Evolutionary conservation across 2,888 invertebrate species (phyloP), one percentile per base, ranked within the genome.

Genomic region (Gonocerus acuteangulatus): DNA sequence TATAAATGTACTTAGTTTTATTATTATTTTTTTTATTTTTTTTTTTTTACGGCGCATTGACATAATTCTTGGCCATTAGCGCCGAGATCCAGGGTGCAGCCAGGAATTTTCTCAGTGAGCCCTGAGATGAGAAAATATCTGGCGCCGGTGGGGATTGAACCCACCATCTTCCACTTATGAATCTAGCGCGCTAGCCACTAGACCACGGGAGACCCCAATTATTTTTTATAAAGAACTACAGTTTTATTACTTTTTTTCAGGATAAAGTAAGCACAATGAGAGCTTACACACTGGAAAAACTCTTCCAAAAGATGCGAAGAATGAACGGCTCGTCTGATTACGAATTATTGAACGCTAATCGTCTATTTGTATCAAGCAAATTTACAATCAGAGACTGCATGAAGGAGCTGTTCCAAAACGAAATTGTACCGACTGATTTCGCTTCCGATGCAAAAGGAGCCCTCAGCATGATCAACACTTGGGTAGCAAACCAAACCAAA

Each of bases 301-400:
- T 78, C n/a, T 71, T 77, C 2, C 80, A 82, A 6, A 70, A 71
- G 67, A 65, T 72, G 58, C 78, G 82, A 66, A 76, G 80, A 60
- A 44, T 62, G 9, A 74, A 73, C 51, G 76, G 78, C 64, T 79
- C 82, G 13, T 78, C 78, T 1, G 80, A 80, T 65, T 84, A 89
- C 69, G 85, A 87, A 72, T 87, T 88, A 71, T 80, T 78, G 2
- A 84, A 83, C 62, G 89, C 88, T 21, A 91, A 91, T 75, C 83
- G 83, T 67, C 77, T 92, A 66, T 92, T 85, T 75, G 82, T 88
- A 2, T 81, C 83, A 56, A 72, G 78, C 2, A 73, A 74, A 1
- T 75, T 82, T 59, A 75, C 77, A 32, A 76, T 87, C 18, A 78
- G 84, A 2, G 79, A 82, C 13, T 92, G 91, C 71, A 79, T 91